These are phyloP conservation scores for Candoia aspera DNA, from an alignment of 2,113 vertebrate genomes.

Conservation along the genomic window DNA sequence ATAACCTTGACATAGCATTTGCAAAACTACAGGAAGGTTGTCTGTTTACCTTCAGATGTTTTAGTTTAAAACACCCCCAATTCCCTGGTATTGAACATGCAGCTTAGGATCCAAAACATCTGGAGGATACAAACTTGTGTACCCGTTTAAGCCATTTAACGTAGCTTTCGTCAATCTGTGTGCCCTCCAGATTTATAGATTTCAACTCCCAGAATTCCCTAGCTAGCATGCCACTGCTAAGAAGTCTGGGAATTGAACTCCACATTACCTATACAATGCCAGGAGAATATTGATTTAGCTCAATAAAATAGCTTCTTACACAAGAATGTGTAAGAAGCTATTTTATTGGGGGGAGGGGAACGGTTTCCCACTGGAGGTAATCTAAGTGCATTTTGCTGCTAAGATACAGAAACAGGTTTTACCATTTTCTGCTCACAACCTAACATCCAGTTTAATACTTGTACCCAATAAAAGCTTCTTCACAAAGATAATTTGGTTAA, in stretches of 20 bases:
- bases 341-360: background rate
- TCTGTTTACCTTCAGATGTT: background rate
- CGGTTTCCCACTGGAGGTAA: background rate
- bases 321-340: too few relatives aligned
- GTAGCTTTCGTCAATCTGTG: background rate
- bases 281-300: background rate
- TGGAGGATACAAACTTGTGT: background rate
- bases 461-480: background rate
- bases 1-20: background rate
- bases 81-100: background rate
- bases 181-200: background rate
- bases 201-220: background rate
- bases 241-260: background rate
- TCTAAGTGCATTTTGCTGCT: background rate
- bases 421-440: background rate
- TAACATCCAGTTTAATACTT: background rate
- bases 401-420: background rate
- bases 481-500: accelerated
- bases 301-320: background rate
- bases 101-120: background rate
- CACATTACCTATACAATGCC: background rate
- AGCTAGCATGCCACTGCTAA: background rate
- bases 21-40: background rate
- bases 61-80: background rate
- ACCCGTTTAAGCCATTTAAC: background rate